Evolutionary conservation across 2,113 vertebrate species (phyloP), one percentile per base, ranked within the genome.

Genomic region (Poecile atricapillus): DNA sequence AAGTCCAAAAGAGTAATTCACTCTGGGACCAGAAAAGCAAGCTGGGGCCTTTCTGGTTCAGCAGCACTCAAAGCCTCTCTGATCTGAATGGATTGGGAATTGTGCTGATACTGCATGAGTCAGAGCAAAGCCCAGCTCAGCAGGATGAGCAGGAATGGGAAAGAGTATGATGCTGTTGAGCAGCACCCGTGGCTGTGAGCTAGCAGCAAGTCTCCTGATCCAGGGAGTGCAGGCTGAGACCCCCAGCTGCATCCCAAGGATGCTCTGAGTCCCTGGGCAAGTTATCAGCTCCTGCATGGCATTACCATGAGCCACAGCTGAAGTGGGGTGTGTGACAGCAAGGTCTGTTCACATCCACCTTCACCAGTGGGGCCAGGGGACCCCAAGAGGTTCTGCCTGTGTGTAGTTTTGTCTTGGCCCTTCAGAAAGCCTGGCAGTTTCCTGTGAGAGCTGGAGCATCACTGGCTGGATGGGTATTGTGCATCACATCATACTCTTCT

Each of bases 101-200:
- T 93, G 92, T 92, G 96, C 89, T 97, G 95, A 96, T 96, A 74
- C 7, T 47, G 94, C 96, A 91, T 94, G 94, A 97, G 91, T 95
- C 96, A 97, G 94, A 90, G 93, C 68, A 86, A 83, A 93, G 83
- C 76, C 86, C 93, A 93, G 96, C 94, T 93, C 86, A 93, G 94
- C 96, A 96, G 86, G 96, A 90, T 1, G 47, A 93, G 73, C 95
- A 87, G 86, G 94, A 96, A 74, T 0, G 1, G 76, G 80, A 15
- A 73, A 86, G 68, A 50, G 43, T 39, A 16, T 0, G 30, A 25
- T 53, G 85, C 63, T 73, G 84, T 47, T 60, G 79, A 77, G 85
- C 71, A 92, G 88, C 74, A 83, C 41, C 44, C 2, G 0, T 22
- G 65, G 37, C 55, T 55, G 24, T 41, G 52, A 91, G 55, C 60